Conservation (phyloP, 2,888 invertebrate species). For the Phengaris arion region DNA sequence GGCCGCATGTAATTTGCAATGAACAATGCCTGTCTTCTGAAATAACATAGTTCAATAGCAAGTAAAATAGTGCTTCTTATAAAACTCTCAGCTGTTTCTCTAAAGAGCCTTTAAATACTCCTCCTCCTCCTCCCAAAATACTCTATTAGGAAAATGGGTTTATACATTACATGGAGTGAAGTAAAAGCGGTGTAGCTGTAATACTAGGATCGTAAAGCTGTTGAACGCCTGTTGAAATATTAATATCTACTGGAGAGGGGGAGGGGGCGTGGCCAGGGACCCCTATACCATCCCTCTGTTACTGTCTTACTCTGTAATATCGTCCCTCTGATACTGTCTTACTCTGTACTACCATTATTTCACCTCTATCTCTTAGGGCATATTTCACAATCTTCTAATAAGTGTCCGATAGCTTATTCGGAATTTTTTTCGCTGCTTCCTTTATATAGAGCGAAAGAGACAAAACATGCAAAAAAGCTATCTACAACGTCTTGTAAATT, state of each 20-base stretch:
- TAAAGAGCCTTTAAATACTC: not conserved
- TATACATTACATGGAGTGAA: not conserved
- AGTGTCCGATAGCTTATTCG: too few relatives aligned
- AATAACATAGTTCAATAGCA: too few relatives aligned
- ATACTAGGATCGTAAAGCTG: not conserved
- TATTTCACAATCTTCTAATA: too few relatives aligned
- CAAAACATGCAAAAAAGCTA: too few relatives aligned
- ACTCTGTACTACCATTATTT: not conserved
- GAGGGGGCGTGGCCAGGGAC: conserved; percentile 12
- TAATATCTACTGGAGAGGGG: not conserved
- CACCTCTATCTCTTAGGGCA: too few relatives aligned
- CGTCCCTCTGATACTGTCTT: not conserved
- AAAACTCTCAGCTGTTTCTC: too few relatives aligned
- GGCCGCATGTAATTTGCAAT: too few relatives aligned
- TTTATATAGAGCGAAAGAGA: too few relatives aligned
- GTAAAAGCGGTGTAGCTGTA: not conserved
- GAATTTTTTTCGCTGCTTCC: too few relatives aligned
- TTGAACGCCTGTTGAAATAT: conserved; percentile 9
- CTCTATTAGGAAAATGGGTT: conserved; percentile 1
- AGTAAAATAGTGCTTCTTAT: too few relatives aligned
- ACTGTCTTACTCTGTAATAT: not conserved
- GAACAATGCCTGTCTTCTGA: too few relatives aligned
- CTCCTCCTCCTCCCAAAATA: not conserved
- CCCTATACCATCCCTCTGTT: not conserved
- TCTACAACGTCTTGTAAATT: too few relatives aligned